Evolutionary conservation across 1,140 invertebrate genomes (phyloP).

Genomic region (Mycetomoellerius zeteki): DNA sequence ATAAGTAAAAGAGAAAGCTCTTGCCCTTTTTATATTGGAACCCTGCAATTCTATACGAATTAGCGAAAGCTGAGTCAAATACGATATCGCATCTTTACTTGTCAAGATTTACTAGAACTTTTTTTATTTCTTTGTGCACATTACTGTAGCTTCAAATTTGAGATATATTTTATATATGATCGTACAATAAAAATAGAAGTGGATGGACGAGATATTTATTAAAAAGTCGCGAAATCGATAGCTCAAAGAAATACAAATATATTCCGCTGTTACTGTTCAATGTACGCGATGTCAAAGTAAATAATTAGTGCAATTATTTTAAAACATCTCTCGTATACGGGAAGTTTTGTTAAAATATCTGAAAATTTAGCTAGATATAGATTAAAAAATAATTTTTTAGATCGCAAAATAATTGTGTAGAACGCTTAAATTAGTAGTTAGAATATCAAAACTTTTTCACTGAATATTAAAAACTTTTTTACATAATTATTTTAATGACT

Average conservation of each 20-base stretch:
- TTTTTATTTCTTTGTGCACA: background rate
- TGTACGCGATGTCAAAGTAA: background rate
- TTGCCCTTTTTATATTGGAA: constrained; percentile 14
- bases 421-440: no score
- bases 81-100: constrained; percentile 2
- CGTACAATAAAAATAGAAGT: background rate
- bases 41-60: constrained; percentile 33
- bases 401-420: no score
- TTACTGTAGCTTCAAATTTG: background rate
- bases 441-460: no score
- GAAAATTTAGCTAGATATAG: no score
- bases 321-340: background rate
- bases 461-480: no score
- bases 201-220: background rate
- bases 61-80: background rate
- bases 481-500: no score
- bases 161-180: background rate
- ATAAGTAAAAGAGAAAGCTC: constrained; percentile 18
- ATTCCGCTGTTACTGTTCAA: background rate
- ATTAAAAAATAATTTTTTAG: no score
- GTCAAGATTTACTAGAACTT: background rate
- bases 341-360: no score
- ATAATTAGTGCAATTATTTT: background rate
- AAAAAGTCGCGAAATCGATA: background rate
- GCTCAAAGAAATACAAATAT: background rate